Base-by-base conservation (phyloP, 2,113 vertebrate genomes). In the Rhegmatorhina hoffmannsi region DNA sequence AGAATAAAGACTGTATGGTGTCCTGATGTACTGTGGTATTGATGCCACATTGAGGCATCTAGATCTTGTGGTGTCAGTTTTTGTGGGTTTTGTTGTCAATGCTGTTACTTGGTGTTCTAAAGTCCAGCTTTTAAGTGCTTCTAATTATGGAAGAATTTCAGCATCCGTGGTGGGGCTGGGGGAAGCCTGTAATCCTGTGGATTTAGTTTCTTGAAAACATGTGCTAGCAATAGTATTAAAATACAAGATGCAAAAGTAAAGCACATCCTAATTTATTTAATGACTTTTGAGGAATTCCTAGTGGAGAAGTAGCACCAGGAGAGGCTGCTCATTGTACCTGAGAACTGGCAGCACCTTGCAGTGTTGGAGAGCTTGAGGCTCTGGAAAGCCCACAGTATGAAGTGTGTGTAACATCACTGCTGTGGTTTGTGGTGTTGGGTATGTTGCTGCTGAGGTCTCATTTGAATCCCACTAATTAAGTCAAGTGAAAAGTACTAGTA, bases 301-400 rank as follows among this genome's bases (percentile, higher is more conserved):
- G n/a, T 10, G 23, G 16, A 13, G 31, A 72, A 29, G 19, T 15
- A 63, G 29, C 44, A 49, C 7, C 24, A 43, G 38, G 47, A 72
- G 53, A 50, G 17, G 25, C 21, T 26, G 20, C 44, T 63, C 0
- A 1, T 62, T 1, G 0, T 43, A 14, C 9, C 1, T 8, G 44
- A 44, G 81, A 77, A 31, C 33, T 50, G 40, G 24, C 69, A 78
- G 43, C 0, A 2, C 43, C 38, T 55, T 55, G 47, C 0, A 0
- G 5, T 67, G 36, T 19, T 75, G 62, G 66, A 84, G n/a, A 75
- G 53, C 34, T 68, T 0, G 0, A 93, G 82, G 60, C 36, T 43
- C 47, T 81, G 66, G 74, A 58, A 87, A 55, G 29, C 47, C 38
- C 33, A 33, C 9, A 3, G 62, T 21, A 11, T 0, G 66, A 85